phyloP scores from a whole-genome alignment of 23 tunicate genomes.

The Clavelina lepadiformis region DNA sequence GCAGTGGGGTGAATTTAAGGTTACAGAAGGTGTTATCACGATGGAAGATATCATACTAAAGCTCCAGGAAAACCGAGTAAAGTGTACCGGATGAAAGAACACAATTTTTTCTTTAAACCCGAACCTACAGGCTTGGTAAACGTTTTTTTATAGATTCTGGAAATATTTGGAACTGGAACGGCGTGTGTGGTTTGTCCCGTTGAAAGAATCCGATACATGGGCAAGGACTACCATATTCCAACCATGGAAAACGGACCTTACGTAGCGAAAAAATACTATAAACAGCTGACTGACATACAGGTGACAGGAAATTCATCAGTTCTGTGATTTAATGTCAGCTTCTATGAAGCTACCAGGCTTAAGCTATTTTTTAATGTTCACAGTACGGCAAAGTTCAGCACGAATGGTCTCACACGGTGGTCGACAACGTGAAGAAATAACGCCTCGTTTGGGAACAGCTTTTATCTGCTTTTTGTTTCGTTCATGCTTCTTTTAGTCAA shows the following conservation, averaged over 20 bases:
- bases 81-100: not conserved
- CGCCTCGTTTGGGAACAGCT: too few species aligned
- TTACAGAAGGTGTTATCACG: slow-evolving; percentile 13
- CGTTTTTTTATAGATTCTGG: slow-evolving; percentile 2
- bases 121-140: not conserved
- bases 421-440: slow-evolving; percentile 38
- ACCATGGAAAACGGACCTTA: slow-evolving; percentile 17
- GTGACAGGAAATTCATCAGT: too few species aligned
- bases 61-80: slow-evolving; percentile 24
- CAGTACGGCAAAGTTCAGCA: slow-evolving; percentile 75
- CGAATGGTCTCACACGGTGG: slow-evolving; percentile 75
- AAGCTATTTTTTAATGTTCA: too few species aligned
- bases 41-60: slow-evolving; percentile 16
- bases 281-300: slow-evolving; percentile 27
- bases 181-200: slow-evolving; percentile 40
- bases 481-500: too few species aligned
- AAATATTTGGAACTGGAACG: slow-evolving; percentile 42
- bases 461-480: too few species aligned
- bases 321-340: too few species aligned
- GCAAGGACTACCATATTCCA: slow-evolving; percentile 13
- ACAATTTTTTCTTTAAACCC: not conserved
- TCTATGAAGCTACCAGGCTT: too few species aligned
- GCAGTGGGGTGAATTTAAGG: slow-evolving; percentile 28
- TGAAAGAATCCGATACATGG: slow-evolving; percentile 9
- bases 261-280: slow-evolving; percentile 12